Evolutionary conservation across 2,797 vertebrate genomes (phyloP), one percentile per base, ranked within the genome.

Genomic region (Paramormyrops hopkinsi): DNA sequence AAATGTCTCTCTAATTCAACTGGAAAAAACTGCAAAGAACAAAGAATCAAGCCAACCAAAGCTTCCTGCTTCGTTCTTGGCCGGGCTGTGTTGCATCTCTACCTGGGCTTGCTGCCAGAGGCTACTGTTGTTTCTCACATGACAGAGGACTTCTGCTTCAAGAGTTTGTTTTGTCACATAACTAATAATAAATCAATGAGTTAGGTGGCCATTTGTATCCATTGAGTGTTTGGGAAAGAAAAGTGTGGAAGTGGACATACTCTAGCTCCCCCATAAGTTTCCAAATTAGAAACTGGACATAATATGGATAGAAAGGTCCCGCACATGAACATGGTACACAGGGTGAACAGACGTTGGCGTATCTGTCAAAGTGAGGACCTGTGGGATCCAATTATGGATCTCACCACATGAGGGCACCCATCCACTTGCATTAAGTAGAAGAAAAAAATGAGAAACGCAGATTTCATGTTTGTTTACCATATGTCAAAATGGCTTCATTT

Each of bases 341-440:
- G 46, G n/a, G 2, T 37, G 53, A 87, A 59, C 33, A 44, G 53
- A 87, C 29, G 33, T 59, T 41, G 4, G 17, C 12, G 22, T 79
- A 17, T 14, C 51, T 87, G 29, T 37, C 14, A 56, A 87, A 37
- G n/a, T 41, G 51, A 56, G 85, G 85, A 37, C 85, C 85, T 59
- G 85, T 87, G 37, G 53, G 85, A 87, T 59, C 85, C 85, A 87
- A 87, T 87, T 87, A 87, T 56, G 33, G 85, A 37, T 87, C 33
- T 87, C 53, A 87, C 85, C 85, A 87, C 85, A 87, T 87, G 85
- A 87, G 85, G 85, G 85, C 85, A 87, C 85, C 85, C 85, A 87
- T 87, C 85, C 33, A 56, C 85, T 87, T 87, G 53, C 85, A 87
- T 54, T 87, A 87, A 59, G 50, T 86, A 86, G 65, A 19, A 87